Conservation (phyloP, 2,888 invertebrate genomes). For the Lysandra coridon region DNA sequence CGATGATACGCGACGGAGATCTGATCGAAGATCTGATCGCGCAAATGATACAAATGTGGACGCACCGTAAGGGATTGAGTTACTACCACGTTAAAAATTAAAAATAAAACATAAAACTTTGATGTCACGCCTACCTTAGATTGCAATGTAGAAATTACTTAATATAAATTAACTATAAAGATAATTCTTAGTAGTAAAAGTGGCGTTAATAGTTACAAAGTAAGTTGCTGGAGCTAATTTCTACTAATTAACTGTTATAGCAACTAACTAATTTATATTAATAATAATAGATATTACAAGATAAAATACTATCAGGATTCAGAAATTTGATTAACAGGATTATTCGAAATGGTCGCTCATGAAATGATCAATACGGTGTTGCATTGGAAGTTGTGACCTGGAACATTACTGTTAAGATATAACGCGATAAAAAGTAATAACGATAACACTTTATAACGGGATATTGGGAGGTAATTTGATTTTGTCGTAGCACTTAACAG, state of each 20-base stretch:
- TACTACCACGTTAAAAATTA: background rate
- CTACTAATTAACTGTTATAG: too few relatives aligned
- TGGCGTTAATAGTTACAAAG: too few relatives aligned
- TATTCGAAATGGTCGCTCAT: background rate
- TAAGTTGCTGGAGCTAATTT: too few relatives aligned
- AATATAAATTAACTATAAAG: background rate
- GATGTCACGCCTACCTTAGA: background rate
- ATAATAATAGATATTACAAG: background rate
- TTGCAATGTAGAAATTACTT: background rate
- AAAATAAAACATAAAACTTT: background rate
- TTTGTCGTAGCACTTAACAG: slow-evolving; percentile 26
- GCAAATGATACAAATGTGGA: too few relatives aligned
- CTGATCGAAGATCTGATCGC: too few relatives aligned
- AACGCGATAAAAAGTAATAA: slow-evolving; percentile 27
- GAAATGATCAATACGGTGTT: background rate
- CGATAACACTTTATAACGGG: slow-evolving; percentile 24
- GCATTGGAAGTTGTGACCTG: background rate
- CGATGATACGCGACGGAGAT: too few relatives aligned
- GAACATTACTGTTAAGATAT: slow-evolving; percentile 24
- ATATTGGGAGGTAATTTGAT: slow-evolving; percentile 29
- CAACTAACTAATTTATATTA: too few relatives aligned
- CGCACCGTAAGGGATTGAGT: background rate
- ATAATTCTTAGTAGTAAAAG: too few relatives aligned
- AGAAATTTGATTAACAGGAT: background rate
- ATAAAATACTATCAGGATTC: background rate